Evolutionary conservation across 2,888 invertebrate species (phyloP), one percentile per base, ranked within the genome.

Genomic region (Cepaea hortensis): DNA sequence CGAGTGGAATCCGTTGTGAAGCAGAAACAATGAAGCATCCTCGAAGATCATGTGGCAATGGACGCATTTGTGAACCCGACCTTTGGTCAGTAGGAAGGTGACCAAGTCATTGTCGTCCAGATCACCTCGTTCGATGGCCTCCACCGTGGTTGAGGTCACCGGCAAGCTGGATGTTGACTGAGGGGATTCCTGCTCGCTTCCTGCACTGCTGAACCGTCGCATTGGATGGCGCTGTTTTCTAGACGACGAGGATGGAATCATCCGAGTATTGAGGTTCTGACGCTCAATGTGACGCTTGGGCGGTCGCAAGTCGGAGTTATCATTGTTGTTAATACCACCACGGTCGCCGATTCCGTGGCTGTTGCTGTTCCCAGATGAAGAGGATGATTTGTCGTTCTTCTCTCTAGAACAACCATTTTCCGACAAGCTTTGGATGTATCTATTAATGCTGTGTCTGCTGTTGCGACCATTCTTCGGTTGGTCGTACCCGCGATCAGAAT

Each of bases 11-110:
- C 93, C 93, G 83, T 93, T 93, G 89, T 93, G 93, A 15, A 93
- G 90, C 73, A 93, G 89, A 87, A 93, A 93, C 55, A 92, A 88
- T 1, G 93, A 92, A 86, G 92, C 92, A 87, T 93, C 93, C 80
- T 93, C 92, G 83, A 92, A 93, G 55, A 93, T 91, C 86, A 93
- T 92, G 88, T 91, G 92, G 85, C 93, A 93, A 86, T 93, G 93
- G 55, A 92, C 91, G 85, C 93, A 93, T 80, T 92, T 91, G 89
- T 92, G 92, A 11, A 92, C 91, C 79, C 92, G 91, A 0, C 92
- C 92, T 83, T 91, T 91, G 35, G 90, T 89, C 81, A 92, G 89
- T 70, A 92, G 91, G 81, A 91, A 92, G 9, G 90, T 89, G 23
- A 92, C 90, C 88, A 92, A 88, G 50, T 90, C 89, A 80, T 91